Conservation (phyloP, 2,888 invertebrate genomes). For the Cepaea hortensis region DNA sequence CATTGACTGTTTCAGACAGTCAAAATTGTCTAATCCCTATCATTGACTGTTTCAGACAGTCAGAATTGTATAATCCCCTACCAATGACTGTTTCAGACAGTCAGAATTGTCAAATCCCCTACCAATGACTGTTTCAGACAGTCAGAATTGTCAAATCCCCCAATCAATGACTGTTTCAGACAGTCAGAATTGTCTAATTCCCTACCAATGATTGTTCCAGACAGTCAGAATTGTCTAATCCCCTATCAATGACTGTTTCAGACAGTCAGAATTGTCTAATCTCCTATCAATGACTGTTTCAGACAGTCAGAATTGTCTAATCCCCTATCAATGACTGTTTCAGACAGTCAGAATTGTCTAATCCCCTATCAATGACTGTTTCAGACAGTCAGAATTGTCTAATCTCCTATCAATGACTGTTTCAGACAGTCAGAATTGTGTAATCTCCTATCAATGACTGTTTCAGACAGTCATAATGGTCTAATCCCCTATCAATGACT, state of each 20-base stretch:
- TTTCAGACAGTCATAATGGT: constrained; percentile 80
- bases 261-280: constrained; percentile 78
- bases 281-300: constrained; percentile 58
- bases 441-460: not conserved
- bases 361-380: constrained; percentile 53
- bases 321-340: constrained; percentile 53
- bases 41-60: constrained; percentile 80
- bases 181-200: constrained; percentile 71
- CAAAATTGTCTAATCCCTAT: not conserved
- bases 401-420: constrained; percentile 42
- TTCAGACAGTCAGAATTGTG: constrained; percentile 80
- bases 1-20: constrained; percentile 80
- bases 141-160: not conserved
- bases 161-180: constrained; percentile 78
- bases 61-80: not conserved
- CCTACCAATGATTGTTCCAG: constrained; percentile 75
- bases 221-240: constrained; percentile 77
- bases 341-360: constrained; percentile 79
- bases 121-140: constrained; percentile 80
- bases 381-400: constrained; percentile 79
- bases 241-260: constrained; percentile 71
- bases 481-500: not conserved
- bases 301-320: constrained; percentile 79
- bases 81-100: constrained; percentile 80
- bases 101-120: not conserved